These are phyloP conservation scores for Ameiurus melas DNA, from an alignment of 2,113 vertebrate species.

Conservation along the genomic window DNA sequence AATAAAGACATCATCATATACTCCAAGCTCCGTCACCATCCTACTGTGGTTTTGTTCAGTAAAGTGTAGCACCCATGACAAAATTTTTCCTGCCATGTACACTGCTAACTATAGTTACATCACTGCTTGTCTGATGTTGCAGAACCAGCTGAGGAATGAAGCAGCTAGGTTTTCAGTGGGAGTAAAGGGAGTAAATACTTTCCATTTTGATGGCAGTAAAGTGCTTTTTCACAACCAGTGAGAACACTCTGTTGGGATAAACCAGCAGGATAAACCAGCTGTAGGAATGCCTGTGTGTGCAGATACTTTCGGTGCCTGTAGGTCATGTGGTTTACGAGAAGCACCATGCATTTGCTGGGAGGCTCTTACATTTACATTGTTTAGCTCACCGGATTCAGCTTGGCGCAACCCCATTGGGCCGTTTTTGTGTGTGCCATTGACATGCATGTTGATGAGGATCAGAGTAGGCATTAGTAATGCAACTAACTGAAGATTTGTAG, in stretches of 20 bases:
- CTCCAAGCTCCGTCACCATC: too few species aligned
- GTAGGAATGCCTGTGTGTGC: not conserved
- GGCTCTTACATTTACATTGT: not conserved
- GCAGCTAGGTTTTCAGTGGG: not conserved
- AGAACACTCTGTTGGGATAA: not conserved
- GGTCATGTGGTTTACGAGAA: slow-evolving; percentile 32
- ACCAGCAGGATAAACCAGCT: slow-evolving; percentile 9
- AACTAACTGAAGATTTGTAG: not conserved
- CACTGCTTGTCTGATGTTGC: not conserved
- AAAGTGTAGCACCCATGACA: not conserved
- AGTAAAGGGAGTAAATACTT: not conserved
- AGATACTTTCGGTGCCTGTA: not conserved
- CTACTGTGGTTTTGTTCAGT: not conserved
- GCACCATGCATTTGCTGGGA: not conserved
- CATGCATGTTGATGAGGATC: not conserved
- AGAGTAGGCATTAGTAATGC: not conserved
- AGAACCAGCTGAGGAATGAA: slow-evolving; percentile 8
- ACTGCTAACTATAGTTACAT: not conserved
- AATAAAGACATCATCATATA: too few species aligned
- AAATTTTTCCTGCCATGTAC: not conserved
- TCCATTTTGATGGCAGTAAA: not conserved
- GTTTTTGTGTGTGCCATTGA: not conserved
- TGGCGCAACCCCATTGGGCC: not conserved
- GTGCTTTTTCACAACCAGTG: not conserved
- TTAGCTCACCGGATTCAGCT: not conserved